Evolutionary conservation across 2,888 invertebrate genomes (phyloP).

Genomic region (Volucella bombylans): DNA sequence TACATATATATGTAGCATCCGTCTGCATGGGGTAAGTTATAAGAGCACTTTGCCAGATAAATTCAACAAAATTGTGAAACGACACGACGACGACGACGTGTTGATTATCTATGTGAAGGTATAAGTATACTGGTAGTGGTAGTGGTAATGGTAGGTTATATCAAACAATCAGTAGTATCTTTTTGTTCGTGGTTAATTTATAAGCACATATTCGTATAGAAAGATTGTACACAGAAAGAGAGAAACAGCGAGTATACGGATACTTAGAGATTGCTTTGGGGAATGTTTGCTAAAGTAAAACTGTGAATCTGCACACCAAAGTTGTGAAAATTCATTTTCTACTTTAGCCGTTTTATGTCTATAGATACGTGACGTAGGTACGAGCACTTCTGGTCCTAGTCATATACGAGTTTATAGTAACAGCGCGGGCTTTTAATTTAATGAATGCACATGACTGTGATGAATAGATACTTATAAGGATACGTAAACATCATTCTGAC

Average conservation of each 20-base stretch:
- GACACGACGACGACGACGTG: background rate
- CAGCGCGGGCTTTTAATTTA: constrained; percentile 64
- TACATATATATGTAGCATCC: constrained; percentile 2
- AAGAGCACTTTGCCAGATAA: constrained; percentile 69
- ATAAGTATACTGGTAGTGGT: background rate
- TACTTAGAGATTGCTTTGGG: background rate
- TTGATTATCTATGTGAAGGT: constrained; percentile 3
- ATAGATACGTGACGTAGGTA: background rate
- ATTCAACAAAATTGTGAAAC: constrained; percentile 62
- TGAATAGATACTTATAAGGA: constrained; percentile 42
- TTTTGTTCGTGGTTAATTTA: constrained; percentile 67
- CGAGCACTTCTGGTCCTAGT: background rate
- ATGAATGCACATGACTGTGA: constrained; percentile 66
- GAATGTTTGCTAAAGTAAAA: constrained; percentile 13
- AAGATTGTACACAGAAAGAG: background rate
- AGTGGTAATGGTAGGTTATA: constrained; percentile 14
- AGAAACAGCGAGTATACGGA: background rate
- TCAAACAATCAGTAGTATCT: constrained; percentile 58
- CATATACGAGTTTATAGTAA: background rate
- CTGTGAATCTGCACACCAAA: constrained; percentile 51
- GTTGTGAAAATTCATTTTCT: constrained; percentile 29
- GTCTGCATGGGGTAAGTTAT: constrained; percentile 69
- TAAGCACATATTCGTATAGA: constrained; percentile 50
- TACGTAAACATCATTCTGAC: constrained; percentile 14
- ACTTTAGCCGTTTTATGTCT: background rate